Conservation (phyloP, 2,888 invertebrate species). For the Epistrophella euchroma region DNA sequence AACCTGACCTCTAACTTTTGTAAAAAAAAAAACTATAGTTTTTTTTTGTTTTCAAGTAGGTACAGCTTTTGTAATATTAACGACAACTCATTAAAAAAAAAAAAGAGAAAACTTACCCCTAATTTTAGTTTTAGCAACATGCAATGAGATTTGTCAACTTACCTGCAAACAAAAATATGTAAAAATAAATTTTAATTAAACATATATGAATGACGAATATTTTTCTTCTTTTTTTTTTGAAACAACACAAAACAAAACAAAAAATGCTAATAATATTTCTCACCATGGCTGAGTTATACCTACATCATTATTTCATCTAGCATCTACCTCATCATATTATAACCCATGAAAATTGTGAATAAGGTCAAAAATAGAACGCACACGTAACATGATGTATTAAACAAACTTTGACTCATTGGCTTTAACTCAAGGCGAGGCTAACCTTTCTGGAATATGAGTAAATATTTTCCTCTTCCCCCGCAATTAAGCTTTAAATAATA, state of each 20-base stretch:
- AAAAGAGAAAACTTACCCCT: not conserved
- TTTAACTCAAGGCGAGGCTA: constrained; percentile 43
- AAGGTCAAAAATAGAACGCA: constrained; percentile 37
- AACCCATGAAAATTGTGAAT: constrained; percentile 20
- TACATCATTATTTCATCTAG: constrained; percentile 23
- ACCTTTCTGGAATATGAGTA: constrained; percentile 56
- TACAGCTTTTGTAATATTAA: not conserved
- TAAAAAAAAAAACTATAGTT: too few relatives aligned
- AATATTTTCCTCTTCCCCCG: not conserved
- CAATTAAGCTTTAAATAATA: constrained; percentile 24
- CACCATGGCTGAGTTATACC: constrained; percentile 22
- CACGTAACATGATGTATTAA: constrained; percentile 42
- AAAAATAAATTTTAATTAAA: not conserved
- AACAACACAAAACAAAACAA: not conserved
- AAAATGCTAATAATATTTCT: constrained; percentile 23
- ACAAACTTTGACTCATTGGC: constrained; percentile 55
- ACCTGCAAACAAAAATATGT: constrained; percentile 13
- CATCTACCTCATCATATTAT: constrained; percentile 13
- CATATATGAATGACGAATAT: not conserved
- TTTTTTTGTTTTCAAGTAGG: not conserved
- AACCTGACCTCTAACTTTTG: too few relatives aligned
- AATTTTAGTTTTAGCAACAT: not conserved
- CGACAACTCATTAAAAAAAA: not conserved
- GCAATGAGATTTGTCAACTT: constrained; percentile 9
- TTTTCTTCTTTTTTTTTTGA: not conserved